Conservation (phyloP, 1,140 invertebrate genomes). For the Zaprionus tsacasi region DNA sequence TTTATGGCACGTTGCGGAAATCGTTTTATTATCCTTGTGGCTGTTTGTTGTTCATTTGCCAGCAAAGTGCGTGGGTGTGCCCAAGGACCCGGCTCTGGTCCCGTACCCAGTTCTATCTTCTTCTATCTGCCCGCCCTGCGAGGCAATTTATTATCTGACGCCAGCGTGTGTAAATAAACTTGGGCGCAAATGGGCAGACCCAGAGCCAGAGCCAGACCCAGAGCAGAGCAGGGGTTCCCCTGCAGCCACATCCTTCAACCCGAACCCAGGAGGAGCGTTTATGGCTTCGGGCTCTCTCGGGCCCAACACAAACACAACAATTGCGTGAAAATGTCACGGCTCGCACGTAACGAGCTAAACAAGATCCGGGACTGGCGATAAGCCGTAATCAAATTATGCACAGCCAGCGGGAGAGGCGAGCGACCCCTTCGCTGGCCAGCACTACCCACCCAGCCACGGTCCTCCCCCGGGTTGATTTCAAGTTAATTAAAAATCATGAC, state of each 20-base stretch:
- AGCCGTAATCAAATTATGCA: conserved; percentile 83
- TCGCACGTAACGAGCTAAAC: conserved; percentile 80
- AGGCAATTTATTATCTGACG: conserved; percentile 80
- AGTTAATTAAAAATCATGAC: conserved; percentile 84
- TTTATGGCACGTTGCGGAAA: conserved; percentile 83
- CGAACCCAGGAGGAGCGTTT: neutral
- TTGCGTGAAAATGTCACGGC: conserved; percentile 82
- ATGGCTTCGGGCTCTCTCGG: neutral
- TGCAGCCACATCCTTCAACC: neutral
- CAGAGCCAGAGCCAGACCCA: neutral
- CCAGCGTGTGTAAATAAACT: conserved; percentile 81
- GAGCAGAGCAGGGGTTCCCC: too few relatives aligned
- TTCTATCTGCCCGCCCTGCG: neutral
- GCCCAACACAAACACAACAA: conserved; percentile 58
- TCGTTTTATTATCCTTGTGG: conserved; percentile 83
- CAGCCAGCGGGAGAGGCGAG: conserved; percentile 43
- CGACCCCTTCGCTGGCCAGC: conserved; percentile 10
- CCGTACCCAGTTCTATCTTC: too few relatives aligned
- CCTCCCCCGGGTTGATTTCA: conserved; percentile 71
- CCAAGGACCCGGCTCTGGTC: conserved; percentile 2
- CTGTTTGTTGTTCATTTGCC: conserved; percentile 72
- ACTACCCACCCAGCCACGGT: neutral
- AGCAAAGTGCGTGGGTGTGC: conserved; percentile 74
- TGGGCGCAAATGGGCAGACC: conserved; percentile 48
- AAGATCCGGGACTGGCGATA: conserved; percentile 71